Base-by-base conservation (phyloP, 2,113 vertebrate genomes). In the Phylloscopus trochiloides region DNA sequence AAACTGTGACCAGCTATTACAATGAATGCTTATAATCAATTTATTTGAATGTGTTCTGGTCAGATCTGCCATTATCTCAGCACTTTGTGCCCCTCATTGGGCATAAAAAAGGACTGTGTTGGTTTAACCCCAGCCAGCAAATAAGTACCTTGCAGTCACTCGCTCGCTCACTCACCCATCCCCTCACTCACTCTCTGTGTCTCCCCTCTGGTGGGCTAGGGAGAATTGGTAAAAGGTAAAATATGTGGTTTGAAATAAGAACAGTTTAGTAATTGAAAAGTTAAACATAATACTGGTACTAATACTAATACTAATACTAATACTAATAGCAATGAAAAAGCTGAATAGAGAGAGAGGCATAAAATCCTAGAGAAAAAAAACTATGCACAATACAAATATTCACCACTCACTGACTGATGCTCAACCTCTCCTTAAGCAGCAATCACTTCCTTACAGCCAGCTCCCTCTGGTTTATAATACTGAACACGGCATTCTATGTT, bases 31-130 rank as follows among this genome's bases (percentile, higher is more conserved):
- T 65, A 12, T 18, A 50, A 36, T 11, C 42, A 31, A 13, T 32
- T 32, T 57, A 3, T 57, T 79, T 11, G 42, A 13, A 57, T 14
- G 10, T 65, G 14, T 6, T 80, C 58, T 57, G 31, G 31, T 72
- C 14, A 36, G 14, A 79, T 50, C 31, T 50, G 14, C 36, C 26
- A 57, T 42, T 50, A 32, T 50, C 34, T 65, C 25, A 72, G 36
- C 0, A 0, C 2, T 36, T 72, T 73, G 14, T 43, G 17, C 17
- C 15, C 17, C 26, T 50, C 26, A 43, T 0, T 42, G 17, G 31
- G 36, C 26, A 57, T 26, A 17, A 36, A 36, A 71, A 50, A 28
- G 5, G 21, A 72, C 26, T 12, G 2, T 18, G 31, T 55, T 63
- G 4, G 14, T 43, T 58, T 65, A 58, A 73, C 12, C 8, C 15